phyloP scores from a whole-genome alignment of 2,797 vertebrate species.

The Rhadinocentrus ornatus region DNA sequence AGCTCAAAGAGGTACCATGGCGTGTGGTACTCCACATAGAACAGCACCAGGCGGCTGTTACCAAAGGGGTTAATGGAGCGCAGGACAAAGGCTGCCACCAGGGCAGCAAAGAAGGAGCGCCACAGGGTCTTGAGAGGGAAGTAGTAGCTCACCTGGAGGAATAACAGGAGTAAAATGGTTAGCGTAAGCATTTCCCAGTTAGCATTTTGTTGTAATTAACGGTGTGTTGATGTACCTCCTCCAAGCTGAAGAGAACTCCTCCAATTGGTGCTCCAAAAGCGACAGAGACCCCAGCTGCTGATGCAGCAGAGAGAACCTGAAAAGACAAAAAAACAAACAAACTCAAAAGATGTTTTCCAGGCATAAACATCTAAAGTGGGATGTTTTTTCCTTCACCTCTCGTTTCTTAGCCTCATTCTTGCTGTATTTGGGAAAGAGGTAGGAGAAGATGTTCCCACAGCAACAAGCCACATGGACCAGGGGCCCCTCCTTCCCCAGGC shows the following conservation, averaged over 20 bases:
- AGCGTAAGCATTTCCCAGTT: background rate
- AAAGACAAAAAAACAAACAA: constrained; percentile 38
- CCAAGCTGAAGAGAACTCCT: constrained; percentile 97
- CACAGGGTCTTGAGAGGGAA: constrained; percentile 98
- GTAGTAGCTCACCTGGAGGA: constrained; percentile 95
- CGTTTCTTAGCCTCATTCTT: constrained; percentile 99
- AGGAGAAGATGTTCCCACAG: constrained; percentile 99
- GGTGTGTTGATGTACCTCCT: constrained; percentile 86
- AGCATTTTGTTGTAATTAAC: background rate
- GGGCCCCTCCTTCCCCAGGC: constrained; percentile 97
- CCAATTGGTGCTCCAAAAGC: constrained; percentile 98
- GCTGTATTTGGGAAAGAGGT: constrained; percentile 99
- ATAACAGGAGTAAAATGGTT: background rate
- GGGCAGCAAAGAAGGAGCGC: constrained; percentile 98
- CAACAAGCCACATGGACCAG: constrained; percentile 98
- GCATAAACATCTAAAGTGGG: background rate
- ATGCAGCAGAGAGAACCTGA: constrained; percentile 96
- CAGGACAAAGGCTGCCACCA: constrained; percentile 97
- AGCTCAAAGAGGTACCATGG: constrained; percentile 99
- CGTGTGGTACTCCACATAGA: constrained; percentile 99
- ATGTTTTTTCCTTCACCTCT: constrained; percentile 83
- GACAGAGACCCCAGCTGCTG: constrained; percentile 97
- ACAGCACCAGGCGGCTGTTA: constrained; percentile 97
- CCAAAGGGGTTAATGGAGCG: constrained; percentile 99
- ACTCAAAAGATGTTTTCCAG: background rate